These are phyloP conservation scores for Digitonthophagus gazella DNA, from an alignment of 2,888 invertebrate species.

Conservation along the genomic window DNA sequence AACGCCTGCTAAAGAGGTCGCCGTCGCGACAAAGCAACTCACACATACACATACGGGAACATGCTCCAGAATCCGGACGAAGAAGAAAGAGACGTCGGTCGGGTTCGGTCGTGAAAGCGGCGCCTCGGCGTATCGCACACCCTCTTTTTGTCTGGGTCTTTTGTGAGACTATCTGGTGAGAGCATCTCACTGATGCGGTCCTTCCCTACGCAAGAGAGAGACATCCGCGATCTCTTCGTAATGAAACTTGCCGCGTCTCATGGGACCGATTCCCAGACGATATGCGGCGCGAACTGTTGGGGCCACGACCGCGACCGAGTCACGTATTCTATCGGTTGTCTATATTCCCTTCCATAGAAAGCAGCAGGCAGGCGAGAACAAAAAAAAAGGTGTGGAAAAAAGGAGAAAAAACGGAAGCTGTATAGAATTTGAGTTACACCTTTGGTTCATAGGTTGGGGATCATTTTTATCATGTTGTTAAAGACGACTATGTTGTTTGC, in stretches of 20 bases:
- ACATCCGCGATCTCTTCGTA: slow-evolving; percentile 16
- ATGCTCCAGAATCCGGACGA: neutral
- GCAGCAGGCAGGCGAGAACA: too few relatives aligned
- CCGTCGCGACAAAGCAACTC: too few relatives aligned
- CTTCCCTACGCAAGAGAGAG: slow-evolving; percentile 21
- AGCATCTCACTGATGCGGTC: slow-evolving; percentile 16
- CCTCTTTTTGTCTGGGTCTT: slow-evolving; percentile 3
- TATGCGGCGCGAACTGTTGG: too few relatives aligned
- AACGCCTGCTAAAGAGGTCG: neutral
- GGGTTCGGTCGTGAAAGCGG: slow-evolving; percentile 4
- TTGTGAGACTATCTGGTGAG: slow-evolving; percentile 1
- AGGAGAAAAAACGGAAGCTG: too few relatives aligned
- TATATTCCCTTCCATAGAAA: too few relatives aligned
- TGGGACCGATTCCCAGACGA: neutral
- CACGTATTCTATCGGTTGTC: neutral
- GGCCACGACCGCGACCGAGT: neutral
- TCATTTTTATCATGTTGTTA: too few relatives aligned
- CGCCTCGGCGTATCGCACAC: neutral
- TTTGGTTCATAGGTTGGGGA: too few relatives aligned
- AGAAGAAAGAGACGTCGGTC: neutral
- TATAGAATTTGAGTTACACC: too few relatives aligned
- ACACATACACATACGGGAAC: too few relatives aligned
- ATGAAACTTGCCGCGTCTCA: neutral
- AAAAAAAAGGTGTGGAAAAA: too few relatives aligned
- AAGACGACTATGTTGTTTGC: too few relatives aligned